Evolutionary conservation across 1,140 invertebrate species (phyloP).

Genomic region (Euwallacea fornicatus): DNA sequence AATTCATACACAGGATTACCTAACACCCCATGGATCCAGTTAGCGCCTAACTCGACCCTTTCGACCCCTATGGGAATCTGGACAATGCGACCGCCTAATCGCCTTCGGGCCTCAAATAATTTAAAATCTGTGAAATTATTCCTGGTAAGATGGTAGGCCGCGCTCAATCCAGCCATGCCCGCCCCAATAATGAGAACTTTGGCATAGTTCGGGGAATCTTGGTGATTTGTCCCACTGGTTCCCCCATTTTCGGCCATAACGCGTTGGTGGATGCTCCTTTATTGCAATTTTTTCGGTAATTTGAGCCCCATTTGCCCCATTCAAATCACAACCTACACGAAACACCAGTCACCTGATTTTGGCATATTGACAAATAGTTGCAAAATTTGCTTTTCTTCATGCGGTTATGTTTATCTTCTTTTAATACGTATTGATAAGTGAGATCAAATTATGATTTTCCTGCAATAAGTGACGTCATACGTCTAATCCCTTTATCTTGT

Average conservation of each 20-base stretch:
- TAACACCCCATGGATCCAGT: conserved; percentile 90
- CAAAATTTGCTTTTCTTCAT: too few relatives aligned
- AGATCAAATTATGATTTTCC: too few relatives aligned
- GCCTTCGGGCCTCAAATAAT: conserved; percentile 76
- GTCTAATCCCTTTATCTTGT: too few relatives aligned
- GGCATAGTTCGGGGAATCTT: conserved; percentile 9
- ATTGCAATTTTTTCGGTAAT: not conserved
- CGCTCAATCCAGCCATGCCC: conserved; percentile 83
- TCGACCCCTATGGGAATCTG: conserved; percentile 72
- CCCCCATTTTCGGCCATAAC: conserved; percentile 35
- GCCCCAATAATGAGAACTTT: conserved; percentile 84
- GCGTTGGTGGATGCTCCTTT: not conserved
- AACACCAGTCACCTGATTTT: too few relatives aligned
- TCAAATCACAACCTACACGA: too few relatives aligned
- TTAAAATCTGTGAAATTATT: conserved; percentile 78
- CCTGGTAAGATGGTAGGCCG: conserved; percentile 80
- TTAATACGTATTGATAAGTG: too few relatives aligned
- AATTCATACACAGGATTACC: conserved; percentile 82
- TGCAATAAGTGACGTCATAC: too few relatives aligned
- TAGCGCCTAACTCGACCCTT: conserved; percentile 83
- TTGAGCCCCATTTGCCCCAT: not conserved
- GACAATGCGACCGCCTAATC: conserved; percentile 79
- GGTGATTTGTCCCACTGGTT: not conserved
- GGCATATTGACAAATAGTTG: too few relatives aligned
- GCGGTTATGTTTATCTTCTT: too few relatives aligned